Conservation (phyloP, 1,140 invertebrate species). For the Apocrypta bakeri region DNA sequence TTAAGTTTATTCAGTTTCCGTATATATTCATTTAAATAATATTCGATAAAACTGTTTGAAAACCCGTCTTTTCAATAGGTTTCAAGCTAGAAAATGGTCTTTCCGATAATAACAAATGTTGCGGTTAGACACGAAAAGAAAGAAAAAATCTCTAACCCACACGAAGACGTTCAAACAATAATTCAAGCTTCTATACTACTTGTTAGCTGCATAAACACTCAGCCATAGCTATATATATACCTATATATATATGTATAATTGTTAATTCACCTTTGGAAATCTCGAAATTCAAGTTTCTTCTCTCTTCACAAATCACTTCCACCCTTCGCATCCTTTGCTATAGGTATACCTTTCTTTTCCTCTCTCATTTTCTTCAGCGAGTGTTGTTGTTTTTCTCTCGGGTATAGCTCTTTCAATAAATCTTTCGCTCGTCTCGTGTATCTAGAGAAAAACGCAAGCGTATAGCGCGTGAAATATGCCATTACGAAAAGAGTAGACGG, state of each 20-base stretch:
- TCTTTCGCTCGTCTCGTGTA: background rate
- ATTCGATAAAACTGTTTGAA: too few species aligned
- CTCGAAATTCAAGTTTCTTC: conserved; percentile 6
- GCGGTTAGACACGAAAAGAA: too few species aligned
- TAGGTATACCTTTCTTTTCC: background rate
- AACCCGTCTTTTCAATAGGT: too few species aligned
- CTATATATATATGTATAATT: too few species aligned
- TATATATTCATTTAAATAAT: too few species aligned
- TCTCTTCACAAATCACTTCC: background rate
- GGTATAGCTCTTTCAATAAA: background rate
- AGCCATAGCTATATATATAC: background rate
- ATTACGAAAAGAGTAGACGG: background rate
- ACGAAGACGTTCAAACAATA: too few species aligned
- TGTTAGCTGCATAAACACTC: background rate
- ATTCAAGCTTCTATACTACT: background rate
- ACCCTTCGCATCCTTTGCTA: background rate
- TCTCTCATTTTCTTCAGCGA: background rate
- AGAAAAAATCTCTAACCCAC: too few species aligned
- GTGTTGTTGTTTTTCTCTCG: background rate
- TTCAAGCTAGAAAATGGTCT: too few species aligned
- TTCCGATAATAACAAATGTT: too few species aligned
- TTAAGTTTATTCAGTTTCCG: too few species aligned
- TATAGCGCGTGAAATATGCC: background rate
- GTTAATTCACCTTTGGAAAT: background rate
- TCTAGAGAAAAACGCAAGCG: background rate